phyloP scores from a whole-genome alignment of 1,140 invertebrate genomes.

The Trichogramma pretiosum region DNA sequence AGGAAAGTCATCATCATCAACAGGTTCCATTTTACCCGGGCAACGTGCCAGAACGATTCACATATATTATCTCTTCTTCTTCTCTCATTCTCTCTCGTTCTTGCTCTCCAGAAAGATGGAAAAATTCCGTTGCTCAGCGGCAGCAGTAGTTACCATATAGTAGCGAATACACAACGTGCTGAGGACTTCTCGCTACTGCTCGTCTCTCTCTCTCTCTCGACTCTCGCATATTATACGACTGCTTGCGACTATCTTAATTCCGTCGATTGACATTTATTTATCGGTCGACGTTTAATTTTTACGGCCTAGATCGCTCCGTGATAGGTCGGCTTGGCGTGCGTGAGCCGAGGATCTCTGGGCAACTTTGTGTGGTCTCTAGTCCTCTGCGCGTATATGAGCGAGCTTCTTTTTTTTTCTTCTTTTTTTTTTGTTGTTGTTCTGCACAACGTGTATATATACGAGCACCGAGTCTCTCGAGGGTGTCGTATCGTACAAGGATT shows the following conservation, averaged over 20 bases:
- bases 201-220: background rate
- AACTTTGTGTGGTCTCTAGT: constrained; percentile 34
- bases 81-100: background rate
- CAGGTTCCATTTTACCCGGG: too few species aligned
- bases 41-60: constrained; percentile 5
- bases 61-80: constrained; percentile 5
- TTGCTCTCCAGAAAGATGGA: constrained; percentile 16
- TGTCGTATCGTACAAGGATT: too few species aligned
- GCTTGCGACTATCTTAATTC: constrained; percentile 42
- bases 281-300: constrained; percentile 45
- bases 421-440: too few species aligned
- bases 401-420: background rate
- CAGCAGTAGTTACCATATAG: too few species aligned
- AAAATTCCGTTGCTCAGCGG: too few species aligned
- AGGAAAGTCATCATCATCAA: too few species aligned
- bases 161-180: too few species aligned
- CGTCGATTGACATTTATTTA: constrained; percentile 45
- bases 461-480: too few species aligned
- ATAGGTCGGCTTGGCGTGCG: constrained; percentile 25
- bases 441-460: too few species aligned
- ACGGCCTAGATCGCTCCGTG: constrained; percentile 38
- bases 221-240: constrained; percentile 4
- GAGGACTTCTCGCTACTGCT: too few species aligned
- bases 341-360: too few species aligned
- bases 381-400: too few species aligned